Evolutionary conservation across 2,797 vertebrate species (phyloP), one percentile per base, ranked within the genome.

Genomic region (Rhabdomys pumilio): DNA sequence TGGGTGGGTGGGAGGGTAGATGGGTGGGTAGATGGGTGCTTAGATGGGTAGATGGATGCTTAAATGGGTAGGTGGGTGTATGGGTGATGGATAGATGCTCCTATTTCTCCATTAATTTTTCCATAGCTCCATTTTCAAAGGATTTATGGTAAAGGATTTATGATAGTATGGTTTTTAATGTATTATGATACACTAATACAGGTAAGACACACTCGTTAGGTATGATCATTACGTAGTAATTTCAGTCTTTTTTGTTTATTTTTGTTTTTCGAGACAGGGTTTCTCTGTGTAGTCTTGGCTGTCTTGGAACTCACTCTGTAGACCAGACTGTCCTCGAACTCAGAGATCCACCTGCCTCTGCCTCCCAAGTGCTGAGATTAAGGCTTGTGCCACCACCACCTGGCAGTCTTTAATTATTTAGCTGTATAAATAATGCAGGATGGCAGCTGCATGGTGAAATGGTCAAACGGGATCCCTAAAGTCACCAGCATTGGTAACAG

Each of bases 91-190:
- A 57, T 59, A 20, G 55, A 55, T n/a, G 6, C 11, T 57, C 20
- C 5, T 82, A 24, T 82, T 38, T 41, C 6, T 0, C 55, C n/a
- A 26, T 79, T 69, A 38, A 5, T n/a, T 26, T 83, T 83, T n/a
- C 4, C 26, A 65, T 1, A 63, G 20, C 34, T 72, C 41, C 41
- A n/a, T 83, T 92, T 90, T 91, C 94, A 95, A 83, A 77, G 38
- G 14, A 53, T 53, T 88, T 73, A 5, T 8, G 34, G 75, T 75
- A 83, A 82, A 44, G 53, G 53, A 44, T 44, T 44, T 44, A 44
- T 44, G 44, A 44, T 44, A 44, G 3, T 44, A 44, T 44, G 44
- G 6, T 44, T 44, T 4, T 44, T 0, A 44, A 44, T 44, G 2
- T 44, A 44, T 44, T 44, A 44, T 44, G 9, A 41, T 69, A 67